Percentiles rank a stretch among this genome's conserved stretches.
phyloP scores from a whole-genome alignment of 2,888 invertebrate species.

The Synergus itoensis region DNA sequence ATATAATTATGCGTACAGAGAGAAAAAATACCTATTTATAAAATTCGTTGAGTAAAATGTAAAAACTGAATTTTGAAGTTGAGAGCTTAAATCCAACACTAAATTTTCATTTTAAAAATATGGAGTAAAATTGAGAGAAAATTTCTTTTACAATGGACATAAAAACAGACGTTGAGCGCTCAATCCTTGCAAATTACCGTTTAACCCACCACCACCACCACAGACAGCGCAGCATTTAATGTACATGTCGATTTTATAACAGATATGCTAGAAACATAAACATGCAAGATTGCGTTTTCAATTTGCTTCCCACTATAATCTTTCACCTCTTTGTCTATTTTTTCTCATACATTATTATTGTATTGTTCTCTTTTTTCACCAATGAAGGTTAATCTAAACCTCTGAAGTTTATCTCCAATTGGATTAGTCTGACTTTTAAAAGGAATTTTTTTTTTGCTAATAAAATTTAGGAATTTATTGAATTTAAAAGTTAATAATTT shows the following conservation, averaged over 20 bases:
- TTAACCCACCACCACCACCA: conserved; percentile 61
- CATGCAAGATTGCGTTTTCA: conserved; percentile 62
- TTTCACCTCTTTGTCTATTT: conserved; percentile 35
- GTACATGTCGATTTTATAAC: conserved; percentile 57
- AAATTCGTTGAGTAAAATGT: no score
- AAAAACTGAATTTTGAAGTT: neutral
- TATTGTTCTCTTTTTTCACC: neutral
- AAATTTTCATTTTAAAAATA: neutral
- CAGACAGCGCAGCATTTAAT: conserved; percentile 59
- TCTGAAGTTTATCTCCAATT: no score
- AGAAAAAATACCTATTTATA: no score
- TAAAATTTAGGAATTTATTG: no score
- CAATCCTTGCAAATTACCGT: conserved; percentile 34
- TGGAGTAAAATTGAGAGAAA: neutral
- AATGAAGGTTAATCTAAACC: neutral
- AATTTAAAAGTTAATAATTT: neutral
- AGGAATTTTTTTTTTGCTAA: no score
- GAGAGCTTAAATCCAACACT: no score
- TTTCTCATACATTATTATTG: conserved; percentile 47
- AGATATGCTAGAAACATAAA: conserved; percentile 60
- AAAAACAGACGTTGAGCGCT: conserved; percentile 22
- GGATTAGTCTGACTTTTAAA: no score
- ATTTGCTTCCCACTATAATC: conserved; percentile 51
- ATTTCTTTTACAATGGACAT: neutral
- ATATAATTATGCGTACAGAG: no score